phyloP scores from a whole-genome alignment of 2,113 vertebrate species.

The Tamias sibiricus region DNA sequence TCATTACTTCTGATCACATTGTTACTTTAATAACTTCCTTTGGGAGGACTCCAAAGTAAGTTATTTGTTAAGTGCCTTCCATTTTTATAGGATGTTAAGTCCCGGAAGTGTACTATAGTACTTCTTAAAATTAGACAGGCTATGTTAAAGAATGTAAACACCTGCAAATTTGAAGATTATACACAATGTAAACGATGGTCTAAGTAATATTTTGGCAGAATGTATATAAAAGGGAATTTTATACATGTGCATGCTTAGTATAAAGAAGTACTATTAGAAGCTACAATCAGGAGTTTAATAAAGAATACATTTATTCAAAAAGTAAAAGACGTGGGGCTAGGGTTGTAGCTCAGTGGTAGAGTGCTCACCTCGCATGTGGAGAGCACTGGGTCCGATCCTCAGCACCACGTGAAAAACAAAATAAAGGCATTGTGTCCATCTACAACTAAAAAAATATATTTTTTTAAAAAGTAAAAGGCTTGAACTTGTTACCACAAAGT shows the following conservation, averaged over 20 bases:
- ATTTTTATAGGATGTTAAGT: slow-evolving; percentile 53
- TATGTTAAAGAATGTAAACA: slow-evolving; percentile 60
- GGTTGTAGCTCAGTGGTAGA: no score
- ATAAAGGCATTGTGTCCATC: no score
- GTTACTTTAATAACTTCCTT: slow-evolving; percentile 66
- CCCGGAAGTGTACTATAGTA: slow-evolving; percentile 24
- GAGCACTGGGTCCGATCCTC: no score
- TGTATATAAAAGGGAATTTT: slow-evolving; percentile 61
- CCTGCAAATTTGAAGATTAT: slow-evolving; percentile 57
- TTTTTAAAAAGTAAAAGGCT: slow-evolving; percentile 30
- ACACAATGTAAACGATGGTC: slow-evolving; percentile 69
- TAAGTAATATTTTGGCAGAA: slow-evolving; percentile 73
- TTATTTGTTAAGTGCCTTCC: slow-evolving; percentile 56
- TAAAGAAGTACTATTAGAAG: slow-evolving; percentile 51
- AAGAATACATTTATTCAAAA: slow-evolving; percentile 50
- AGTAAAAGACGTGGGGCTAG: neutral
- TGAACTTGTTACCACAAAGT: neutral
- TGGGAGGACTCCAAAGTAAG: slow-evolving; percentile 43
- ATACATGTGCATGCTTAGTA: slow-evolving; percentile 62
- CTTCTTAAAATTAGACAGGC: slow-evolving; percentile 56
- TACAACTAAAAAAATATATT: neutral
- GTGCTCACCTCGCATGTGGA: no score
- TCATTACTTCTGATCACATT: slow-evolving; percentile 36
- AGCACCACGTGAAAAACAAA: no score
- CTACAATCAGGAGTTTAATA: slow-evolving; percentile 5